Evolutionary conservation across 30 jellyfish, hydroid and myxozoan genomes (phyloP).

Genomic region (Cassiopea xamachana): DNA sequence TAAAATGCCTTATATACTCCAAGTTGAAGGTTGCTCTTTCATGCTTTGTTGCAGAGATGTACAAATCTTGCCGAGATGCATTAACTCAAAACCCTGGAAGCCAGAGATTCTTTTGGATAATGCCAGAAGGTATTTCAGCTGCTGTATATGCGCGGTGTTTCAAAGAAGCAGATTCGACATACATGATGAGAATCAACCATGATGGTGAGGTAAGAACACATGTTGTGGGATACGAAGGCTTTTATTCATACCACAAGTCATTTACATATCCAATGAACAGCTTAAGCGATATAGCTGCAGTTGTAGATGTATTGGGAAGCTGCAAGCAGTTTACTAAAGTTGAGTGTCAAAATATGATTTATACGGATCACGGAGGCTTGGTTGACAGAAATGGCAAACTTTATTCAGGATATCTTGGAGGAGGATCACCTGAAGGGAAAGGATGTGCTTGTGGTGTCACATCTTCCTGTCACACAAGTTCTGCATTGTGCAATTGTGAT

Average conservation of each 20-base stretch:
- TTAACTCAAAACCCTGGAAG: neutral
- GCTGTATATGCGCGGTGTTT: slow-evolving; percentile 15
- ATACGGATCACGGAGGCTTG: neutral
- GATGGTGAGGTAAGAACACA: slow-evolving; percentile 1
- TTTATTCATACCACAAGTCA: neutral
- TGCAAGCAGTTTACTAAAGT: neutral
- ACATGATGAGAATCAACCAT: neutral
- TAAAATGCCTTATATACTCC: too few relatives aligned
- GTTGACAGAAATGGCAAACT: slow-evolving; percentile 20
- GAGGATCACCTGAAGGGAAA: slow-evolving; percentile 54
- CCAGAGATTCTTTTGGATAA: too few relatives aligned
- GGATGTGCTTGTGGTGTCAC: slow-evolving; percentile 79
- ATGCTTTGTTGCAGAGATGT: neutral
- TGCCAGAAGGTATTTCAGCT: neutral
- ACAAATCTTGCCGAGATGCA: slow-evolving; percentile 20
- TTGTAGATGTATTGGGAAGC: slow-evolving; percentile 1
- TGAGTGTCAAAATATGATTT: slow-evolving; percentile 7
- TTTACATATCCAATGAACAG: neutral
- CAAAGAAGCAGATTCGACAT: slow-evolving; percentile 1
- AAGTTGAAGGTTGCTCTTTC: too few relatives aligned
- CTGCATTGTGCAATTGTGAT: slow-evolving; percentile 61
- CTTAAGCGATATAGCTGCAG: slow-evolving; percentile 15
- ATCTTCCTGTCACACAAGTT: slow-evolving; percentile 16
- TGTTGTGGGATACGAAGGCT: neutral
- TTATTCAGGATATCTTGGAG: slow-evolving; percentile 24